Evolutionary conservation across 2,113 vertebrate genomes (phyloP).

Genomic region (Damaliscus lunatus): DNA sequence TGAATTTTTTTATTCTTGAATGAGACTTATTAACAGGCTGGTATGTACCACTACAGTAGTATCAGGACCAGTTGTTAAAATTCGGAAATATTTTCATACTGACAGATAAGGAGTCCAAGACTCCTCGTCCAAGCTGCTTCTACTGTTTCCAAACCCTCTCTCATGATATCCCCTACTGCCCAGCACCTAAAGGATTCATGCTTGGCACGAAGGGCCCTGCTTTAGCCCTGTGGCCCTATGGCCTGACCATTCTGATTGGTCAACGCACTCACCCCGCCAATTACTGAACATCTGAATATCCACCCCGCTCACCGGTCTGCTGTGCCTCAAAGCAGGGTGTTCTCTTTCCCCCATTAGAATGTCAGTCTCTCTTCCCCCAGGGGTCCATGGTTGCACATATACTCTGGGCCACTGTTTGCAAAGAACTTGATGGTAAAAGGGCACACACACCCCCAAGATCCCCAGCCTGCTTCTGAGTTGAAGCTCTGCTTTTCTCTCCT

Average conservation of each 20-base stretch:
- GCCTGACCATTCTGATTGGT: neutral
- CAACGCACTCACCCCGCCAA: accelerated
- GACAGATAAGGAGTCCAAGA: neutral
- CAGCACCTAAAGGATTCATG: neutral
- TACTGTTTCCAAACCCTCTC: neutral
- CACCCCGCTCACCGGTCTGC: neutral
- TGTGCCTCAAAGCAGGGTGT: neutral
- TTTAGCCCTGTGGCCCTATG: neutral
- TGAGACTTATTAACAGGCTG: neutral
- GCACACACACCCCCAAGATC: neutral
- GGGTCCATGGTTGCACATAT: accelerated
- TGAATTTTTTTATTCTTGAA: neutral
- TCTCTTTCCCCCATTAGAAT: neutral
- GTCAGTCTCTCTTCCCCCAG: neutral
- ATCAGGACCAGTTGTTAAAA: neutral
- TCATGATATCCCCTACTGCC: neutral
- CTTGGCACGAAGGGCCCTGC: neutral
- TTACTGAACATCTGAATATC: neutral
- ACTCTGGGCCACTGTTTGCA: neutral
- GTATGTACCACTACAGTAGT: accelerated
- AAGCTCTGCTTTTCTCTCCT: neutral
- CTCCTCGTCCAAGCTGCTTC: neutral
- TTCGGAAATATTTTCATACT: neutral
- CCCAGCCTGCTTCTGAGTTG: neutral
- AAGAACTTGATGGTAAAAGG: neutral